Percentiles rank a stretch among this genome's conserved stretches.
phyloP scores from a whole-genome alignment of 1,140 invertebrate genomes.

The Macrobrachium nipponense region DNA sequence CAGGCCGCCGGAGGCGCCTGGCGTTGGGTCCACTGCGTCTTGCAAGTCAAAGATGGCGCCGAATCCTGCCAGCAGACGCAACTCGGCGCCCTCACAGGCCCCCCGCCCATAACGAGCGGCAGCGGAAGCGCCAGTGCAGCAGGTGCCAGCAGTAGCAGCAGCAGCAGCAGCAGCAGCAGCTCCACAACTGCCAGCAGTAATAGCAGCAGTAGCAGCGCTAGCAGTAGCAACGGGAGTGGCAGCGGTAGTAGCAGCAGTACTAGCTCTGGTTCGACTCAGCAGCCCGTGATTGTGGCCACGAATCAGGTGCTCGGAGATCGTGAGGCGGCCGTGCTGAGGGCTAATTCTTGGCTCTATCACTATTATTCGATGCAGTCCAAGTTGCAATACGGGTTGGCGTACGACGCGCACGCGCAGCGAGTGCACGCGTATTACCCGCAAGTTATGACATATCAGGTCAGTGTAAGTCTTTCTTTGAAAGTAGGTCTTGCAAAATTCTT shows the following conservation, averaged over 20 bases:
- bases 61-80: constrained; percentile 32
- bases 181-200: constrained; percentile 11
- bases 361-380: constrained; percentile 94
- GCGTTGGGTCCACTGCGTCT: constrained; percentile 94
- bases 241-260: constrained; percentile 28
- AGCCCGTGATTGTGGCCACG: constrained; percentile 96
- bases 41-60: constrained; percentile 93
- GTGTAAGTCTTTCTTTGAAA: constrained; percentile 5
- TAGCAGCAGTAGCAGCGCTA: constrained; percentile 13
- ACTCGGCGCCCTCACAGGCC: background rate
- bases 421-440: constrained; percentile 66
- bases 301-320: constrained; percentile 93
- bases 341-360: constrained; percentile 93
- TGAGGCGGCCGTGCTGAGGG: constrained; percentile 89
- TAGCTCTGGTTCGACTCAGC: constrained; percentile 73
- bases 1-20: constrained; percentile 86
- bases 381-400: constrained; percentile 88
- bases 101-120: background rate
- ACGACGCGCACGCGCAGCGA: constrained; percentile 67
- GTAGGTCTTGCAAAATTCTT: too few species aligned
- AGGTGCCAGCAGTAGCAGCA: constrained; percentile 12
- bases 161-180: constrained; percentile 17
- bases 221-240: constrained; percentile 24
- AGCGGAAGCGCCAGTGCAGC: constrained; percentile 5
- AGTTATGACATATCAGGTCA: constrained; percentile 60